These are phyloP conservation scores for Sus cebifrons DNA, from an alignment of 2,797 vertebrate species.

Conservation along the genomic window DNA sequence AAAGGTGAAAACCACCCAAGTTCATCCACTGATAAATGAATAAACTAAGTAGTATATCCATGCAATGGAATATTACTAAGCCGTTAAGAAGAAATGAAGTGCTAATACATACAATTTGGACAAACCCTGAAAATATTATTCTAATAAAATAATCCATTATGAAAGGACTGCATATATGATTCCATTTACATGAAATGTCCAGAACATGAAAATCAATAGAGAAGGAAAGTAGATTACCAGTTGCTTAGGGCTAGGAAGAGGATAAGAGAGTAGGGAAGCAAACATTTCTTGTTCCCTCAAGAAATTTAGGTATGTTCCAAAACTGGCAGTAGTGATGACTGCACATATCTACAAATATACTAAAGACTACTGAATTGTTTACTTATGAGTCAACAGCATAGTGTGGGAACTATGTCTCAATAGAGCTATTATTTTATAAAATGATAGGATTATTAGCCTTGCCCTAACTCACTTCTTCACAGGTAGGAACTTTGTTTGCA, in stretches of 20 bases:
- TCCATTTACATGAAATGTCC: not conserved
- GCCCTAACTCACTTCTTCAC: conserved; percentile 95
- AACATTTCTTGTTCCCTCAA: no score
- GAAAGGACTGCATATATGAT: no score
- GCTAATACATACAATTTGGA: not conserved
- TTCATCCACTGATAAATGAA: not conserved
- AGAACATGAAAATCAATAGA: conserved; percentile 28
- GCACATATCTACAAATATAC: not conserved
- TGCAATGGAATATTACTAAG: not conserved
- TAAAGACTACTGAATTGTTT: not conserved
- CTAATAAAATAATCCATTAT: conserved; percentile 26
- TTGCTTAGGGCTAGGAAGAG: not conserved
- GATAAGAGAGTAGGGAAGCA: not conserved
- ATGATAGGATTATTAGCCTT: not conserved
- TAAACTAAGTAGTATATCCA: not conserved
- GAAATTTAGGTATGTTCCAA: not conserved
- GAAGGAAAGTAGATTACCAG: not conserved
- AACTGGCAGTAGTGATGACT: not conserved
- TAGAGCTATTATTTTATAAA: conserved; percentile 48
- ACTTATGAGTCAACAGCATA: not conserved
- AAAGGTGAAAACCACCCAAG: not conserved
- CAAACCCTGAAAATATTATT: conserved; percentile 35
- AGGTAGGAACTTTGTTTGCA: conserved; percentile 94
- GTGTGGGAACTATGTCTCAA: not conserved
- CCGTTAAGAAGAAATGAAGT: conserved; percentile 11